Base-by-base conservation (phyloP, 2,888 invertebrate species). In the Meganola albula region DNA sequence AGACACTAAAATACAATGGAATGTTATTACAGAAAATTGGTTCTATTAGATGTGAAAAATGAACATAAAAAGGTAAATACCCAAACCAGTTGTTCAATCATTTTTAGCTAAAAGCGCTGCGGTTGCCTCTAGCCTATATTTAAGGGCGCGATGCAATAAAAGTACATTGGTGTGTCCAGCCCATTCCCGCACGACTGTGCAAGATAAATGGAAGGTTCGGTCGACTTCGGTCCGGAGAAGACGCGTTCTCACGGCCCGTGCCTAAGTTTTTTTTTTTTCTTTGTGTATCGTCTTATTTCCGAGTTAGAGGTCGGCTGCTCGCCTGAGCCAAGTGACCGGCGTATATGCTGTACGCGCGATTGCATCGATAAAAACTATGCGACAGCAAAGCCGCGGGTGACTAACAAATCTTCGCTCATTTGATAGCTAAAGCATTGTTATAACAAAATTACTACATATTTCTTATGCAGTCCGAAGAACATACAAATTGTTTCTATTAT, bases 181-280 rank as follows among this genome's bases (percentile, higher is more conserved):
- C 74, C 79, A 78, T 78, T 78, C 82, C 75, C 76, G 76, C 84
- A 84, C 84, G 84, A 84, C 82, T 71, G 74, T 82, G 71, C 73
- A 76, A 82, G 83, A 84, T 85, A 84, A 85, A 85, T 83, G 83
- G 75, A 70, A 66, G 74, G 70, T 60, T 59, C 64, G 60, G 58
- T 57, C n/a, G n/a, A n/a, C n/a, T n/a, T n/a, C n/a, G n/a, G n/a
- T 61, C 64, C 61, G 55, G 61, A 69, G 64, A 70, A 73, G 74
- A 77, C 79, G 74, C 75, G 74, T 74, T 20, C 20, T 20, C 20
- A 20, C 79, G 83, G 84, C 84, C 84, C 84, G 84, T 84, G 84
- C 83, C 82, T 83, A 82, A 80, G 75, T 77, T 77, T 71, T 68
- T 65, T 67, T 69, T 68, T 65, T 63, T 73, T 77, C 67, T 82